Conservation (phyloP, 2,888 invertebrate genomes). For the Archaeoteleia sp. region DNA sequence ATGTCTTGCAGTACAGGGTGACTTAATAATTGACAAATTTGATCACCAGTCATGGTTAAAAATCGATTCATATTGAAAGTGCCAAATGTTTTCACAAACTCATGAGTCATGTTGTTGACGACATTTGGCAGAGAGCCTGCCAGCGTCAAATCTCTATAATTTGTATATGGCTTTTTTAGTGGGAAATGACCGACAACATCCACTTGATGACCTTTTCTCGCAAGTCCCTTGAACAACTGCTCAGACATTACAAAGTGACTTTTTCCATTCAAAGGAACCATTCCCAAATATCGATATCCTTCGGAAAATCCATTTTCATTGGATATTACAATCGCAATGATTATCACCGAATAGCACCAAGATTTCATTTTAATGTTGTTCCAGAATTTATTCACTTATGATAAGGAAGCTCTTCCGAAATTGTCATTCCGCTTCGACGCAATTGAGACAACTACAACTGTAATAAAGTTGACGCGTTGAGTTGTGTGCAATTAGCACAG, state of each 20-base stretch:
- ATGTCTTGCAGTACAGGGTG: constrained; percentile 48
- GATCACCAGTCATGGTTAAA: constrained; percentile 33
- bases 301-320: constrained; percentile 50
- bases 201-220: constrained; percentile 76
- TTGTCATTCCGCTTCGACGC: constrained; percentile 18
- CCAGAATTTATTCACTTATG: no score
- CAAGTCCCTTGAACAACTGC: constrained; percentile 74
- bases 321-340: no score
- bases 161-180: constrained; percentile 57
- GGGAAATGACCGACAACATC: constrained; percentile 70
- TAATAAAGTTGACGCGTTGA: constrained; percentile 8
- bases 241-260: constrained; percentile 76
- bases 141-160: constrained; percentile 65
- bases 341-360: no score
- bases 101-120: constrained; percentile 62
- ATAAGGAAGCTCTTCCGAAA: constrained; percentile 1
- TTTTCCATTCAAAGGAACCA: constrained; percentile 75
- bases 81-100: constrained; percentile 13
- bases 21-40: constrained; percentile 43
- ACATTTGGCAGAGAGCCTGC: constrained; percentile 47
- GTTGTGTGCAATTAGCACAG: constrained; percentile 16
- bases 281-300: constrained; percentile 74
- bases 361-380: constrained; percentile 18
- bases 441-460: constrained; percentile 5
- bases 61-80: constrained; percentile 19